Conservation (phyloP, 1,140 invertebrate species). For the Asbolus verrucosus region DNA sequence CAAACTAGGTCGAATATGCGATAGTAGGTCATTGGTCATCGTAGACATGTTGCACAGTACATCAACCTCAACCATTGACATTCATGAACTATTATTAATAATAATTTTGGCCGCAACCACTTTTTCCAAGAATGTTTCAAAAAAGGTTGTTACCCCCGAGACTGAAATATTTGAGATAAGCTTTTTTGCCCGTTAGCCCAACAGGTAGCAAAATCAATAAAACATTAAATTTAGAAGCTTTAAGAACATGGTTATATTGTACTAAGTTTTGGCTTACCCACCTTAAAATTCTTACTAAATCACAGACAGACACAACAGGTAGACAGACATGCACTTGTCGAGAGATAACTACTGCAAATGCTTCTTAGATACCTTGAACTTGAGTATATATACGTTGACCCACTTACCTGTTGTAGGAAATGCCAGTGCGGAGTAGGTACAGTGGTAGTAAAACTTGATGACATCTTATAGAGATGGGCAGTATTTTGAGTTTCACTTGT, state of each 20-base stretch:
- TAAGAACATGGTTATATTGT: too few relatives aligned
- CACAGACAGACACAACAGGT: conserved; percentile 49
- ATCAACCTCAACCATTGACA: conserved; percentile 19
- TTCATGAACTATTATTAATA: too few relatives aligned
- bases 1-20: conserved; percentile 19
- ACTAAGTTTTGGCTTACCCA: too few relatives aligned
- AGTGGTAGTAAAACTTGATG: conserved; percentile 24
- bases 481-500: conserved; percentile 13
- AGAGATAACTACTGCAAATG: conserved; percentile 58
- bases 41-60: conserved; percentile 12
- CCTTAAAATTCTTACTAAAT: conserved; percentile 48
- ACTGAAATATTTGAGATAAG: conserved; percentile 5
- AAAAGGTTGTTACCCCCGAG: too few relatives aligned
- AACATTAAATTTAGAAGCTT: too few relatives aligned
- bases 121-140: too few relatives aligned
- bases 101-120: too few relatives aligned
- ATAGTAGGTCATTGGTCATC: conserved; percentile 41
- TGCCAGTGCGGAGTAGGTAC: conserved; percentile 5
- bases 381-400: conserved; percentile 70
- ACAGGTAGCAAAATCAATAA: background rate
- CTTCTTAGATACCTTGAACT: conserved; percentile 68
- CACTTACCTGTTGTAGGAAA: conserved; percentile 64
- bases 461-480: background rate
- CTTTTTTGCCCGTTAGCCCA: background rate
- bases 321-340: conserved; percentile 49